Evolutionary conservation across 2,113 vertebrate genomes (phyloP).

Genomic region (Poeciliopsis retropinna): DNA sequence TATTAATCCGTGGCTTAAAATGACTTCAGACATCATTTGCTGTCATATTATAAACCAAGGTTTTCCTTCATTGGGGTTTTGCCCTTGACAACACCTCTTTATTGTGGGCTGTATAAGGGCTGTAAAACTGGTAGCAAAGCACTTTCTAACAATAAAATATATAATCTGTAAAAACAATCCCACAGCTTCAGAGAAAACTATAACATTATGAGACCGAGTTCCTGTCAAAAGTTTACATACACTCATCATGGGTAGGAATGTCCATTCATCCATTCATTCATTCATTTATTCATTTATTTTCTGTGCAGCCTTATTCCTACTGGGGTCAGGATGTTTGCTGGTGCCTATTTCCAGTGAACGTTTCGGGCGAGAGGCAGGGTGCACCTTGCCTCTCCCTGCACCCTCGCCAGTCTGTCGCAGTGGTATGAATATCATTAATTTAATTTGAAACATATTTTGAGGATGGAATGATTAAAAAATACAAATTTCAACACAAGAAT

Average conservation of each 20-base stretch:
- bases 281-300: too few species aligned
- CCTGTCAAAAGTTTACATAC: conserved; percentile 11
- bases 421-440: neutral
- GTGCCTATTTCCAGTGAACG: too few species aligned
- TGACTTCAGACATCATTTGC: conserved; percentile 48
- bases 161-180: conserved; percentile 29
- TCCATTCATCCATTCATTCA: neutral
- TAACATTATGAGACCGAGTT: conserved; percentile 6
- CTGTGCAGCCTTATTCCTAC: too few species aligned
- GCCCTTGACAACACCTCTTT: conserved; percentile 68
- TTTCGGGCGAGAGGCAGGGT: too few species aligned
- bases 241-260: neutral
- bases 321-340: too few species aligned
- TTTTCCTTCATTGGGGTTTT: conserved; percentile 61
- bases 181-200: conserved; percentile 32
- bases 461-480: neutral
- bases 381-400: too few species aligned
- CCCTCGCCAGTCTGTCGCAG: too few species aligned
- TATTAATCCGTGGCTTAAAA: conserved; percentile 42
- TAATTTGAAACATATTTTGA: neutral
- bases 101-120: conserved; percentile 33
- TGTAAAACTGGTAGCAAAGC: conserved; percentile 51
- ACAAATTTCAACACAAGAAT: neutral
- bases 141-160: conserved; percentile 48
- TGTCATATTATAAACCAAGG: conserved; percentile 47